Evolutionary conservation across 1,140 invertebrate genomes (phyloP).

Genomic region (Musca vetustissima): DNA sequence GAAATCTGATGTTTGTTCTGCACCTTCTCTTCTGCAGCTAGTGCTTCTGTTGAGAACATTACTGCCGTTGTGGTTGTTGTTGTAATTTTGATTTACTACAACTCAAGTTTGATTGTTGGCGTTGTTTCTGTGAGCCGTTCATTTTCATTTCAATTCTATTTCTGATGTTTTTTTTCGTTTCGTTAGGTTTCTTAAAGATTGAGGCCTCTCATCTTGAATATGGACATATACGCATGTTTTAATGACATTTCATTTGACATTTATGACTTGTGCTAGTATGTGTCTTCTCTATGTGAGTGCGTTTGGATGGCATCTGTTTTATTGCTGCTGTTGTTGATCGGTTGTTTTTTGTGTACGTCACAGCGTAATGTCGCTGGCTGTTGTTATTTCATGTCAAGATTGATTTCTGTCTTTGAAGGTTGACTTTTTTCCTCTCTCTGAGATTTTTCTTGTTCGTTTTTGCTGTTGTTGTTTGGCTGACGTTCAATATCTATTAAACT

Average conservation of each 20-base stretch:
- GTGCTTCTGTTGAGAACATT: background rate
- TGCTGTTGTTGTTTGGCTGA: background rate
- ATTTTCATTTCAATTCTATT: background rate
- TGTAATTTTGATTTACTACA: constrained; percentile 18
- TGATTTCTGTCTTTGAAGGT: background rate
- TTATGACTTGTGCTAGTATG: constrained; percentile 28
- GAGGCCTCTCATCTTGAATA: constrained; percentile 13
- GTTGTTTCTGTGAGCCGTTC: background rate
- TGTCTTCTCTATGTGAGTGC: too few species aligned
- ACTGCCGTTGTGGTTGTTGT: background rate
- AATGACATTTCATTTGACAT: constrained; percentile 31
- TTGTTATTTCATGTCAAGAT: constrained; percentile 14
- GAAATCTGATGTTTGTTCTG: too few species aligned
- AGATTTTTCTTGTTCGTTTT: background rate
- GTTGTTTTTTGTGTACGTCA: too few species aligned
- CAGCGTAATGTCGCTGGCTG: too few species aligned
- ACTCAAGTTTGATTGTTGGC: constrained; percentile 5
- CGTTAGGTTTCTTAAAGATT: background rate
- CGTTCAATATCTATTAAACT: constrained; percentile 4
- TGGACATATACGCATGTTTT: constrained; percentile 28
- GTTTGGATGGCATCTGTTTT: too few species aligned
- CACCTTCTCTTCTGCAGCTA: too few species aligned
- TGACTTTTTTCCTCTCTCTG: too few species aligned
- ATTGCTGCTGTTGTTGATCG: too few species aligned
- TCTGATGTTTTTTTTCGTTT: background rate